Evolutionary conservation across 1,140 invertebrate species (phyloP), one percentile per base, ranked within the genome.

Genomic region (Ceratina japonica): DNA sequence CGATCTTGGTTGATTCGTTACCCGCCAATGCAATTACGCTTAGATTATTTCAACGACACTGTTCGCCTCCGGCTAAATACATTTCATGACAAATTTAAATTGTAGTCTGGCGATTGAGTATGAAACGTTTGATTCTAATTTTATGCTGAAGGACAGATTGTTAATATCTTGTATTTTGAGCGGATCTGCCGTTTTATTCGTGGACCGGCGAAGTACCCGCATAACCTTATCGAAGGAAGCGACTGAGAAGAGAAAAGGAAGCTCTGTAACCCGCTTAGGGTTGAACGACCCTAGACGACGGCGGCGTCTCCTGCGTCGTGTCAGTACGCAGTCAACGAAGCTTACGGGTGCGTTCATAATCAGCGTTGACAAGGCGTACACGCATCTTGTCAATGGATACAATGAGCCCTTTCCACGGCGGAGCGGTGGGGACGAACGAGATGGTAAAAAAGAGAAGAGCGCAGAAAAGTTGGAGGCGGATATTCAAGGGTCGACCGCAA

Each of bases 291-390:
- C 78, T 79, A 61, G 54, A n/a, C 59, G 24, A 68, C 58, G 58
- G 49, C 31, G 68, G 5, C 37, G 58, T 56, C 31, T 72, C 44
- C 73, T 62, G 54, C 83, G 66, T 52, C 87, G 84, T 86, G 85
- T 86, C 81, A 81, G 81, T 68, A 70, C 71, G 81, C 71, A 75
- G 75, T 64, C 68, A 51, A 69, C 75, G 75, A 79, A 79, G 87
- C 85, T 88, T 83, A 87, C 76, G 72, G 83, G 71, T 81, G 86
- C 85, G 84, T 87, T 86, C 84, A 87, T 87, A 87, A 89, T 84
- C 87, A 86, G 86, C 87, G 87, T 87, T 83, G 83, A 88, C 81
- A 87, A 88, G 82, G 83, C 80, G 79, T 83, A 82, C 84, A 81
- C 84, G 82, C 84, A 82, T 86, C 75, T 86, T 84, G 69, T 79